Conservation (phyloP, 2,888 invertebrate genomes). For the Sinopyrophorus schimmeli region DNA sequence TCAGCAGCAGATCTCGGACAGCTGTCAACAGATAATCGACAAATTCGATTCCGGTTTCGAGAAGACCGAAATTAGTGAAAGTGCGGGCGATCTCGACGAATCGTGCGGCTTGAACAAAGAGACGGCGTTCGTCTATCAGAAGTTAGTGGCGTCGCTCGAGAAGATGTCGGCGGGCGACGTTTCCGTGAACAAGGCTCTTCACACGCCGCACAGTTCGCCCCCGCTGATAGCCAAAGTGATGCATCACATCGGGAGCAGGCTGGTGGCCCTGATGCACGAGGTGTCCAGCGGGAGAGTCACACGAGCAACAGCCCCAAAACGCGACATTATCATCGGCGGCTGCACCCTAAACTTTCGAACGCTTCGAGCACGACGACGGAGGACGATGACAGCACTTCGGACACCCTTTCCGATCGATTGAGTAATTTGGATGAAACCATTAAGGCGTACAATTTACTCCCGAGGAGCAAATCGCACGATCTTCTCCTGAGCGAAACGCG, state of each 20-base stretch:
- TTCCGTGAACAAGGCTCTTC: slow-evolving; percentile 50
- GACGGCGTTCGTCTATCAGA: slow-evolving; percentile 85
- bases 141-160: slow-evolving; percentile 81
- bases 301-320: slow-evolving; percentile 65
- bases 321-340: slow-evolving; percentile 61
- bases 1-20: slow-evolving; percentile 84
- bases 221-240: slow-evolving; percentile 88
- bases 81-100: slow-evolving; percentile 58
- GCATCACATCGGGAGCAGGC: slow-evolving; percentile 85
- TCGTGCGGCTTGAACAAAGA: slow-evolving; percentile 65
- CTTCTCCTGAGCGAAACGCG: slow-evolving; percentile 67
- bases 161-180: slow-evolving; percentile 67
- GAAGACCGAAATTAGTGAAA: slow-evolving; percentile 61
- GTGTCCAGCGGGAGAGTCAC: slow-evolving; percentile 77
- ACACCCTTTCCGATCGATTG: slow-evolving; percentile 51
- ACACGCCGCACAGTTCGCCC: slow-evolving; percentile 70
- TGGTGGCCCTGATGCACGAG: slow-evolving; percentile 90
- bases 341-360: slow-evolving; percentile 63
- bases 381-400: slow-evolving; percentile 73
- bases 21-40: slow-evolving; percentile 84
- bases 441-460: slow-evolving; percentile 61
- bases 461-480: slow-evolving; percentile 83
- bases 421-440: slow-evolving; percentile 55
- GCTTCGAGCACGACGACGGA: slow-evolving; percentile 71
- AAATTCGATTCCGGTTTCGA: slow-evolving; percentile 73